Evolutionary conservation across 35 echinoderm and acorn worm species (phyloP), one percentile per base, ranked within the genome.

Genomic region (Heliocidaris tuberculata): DNA sequence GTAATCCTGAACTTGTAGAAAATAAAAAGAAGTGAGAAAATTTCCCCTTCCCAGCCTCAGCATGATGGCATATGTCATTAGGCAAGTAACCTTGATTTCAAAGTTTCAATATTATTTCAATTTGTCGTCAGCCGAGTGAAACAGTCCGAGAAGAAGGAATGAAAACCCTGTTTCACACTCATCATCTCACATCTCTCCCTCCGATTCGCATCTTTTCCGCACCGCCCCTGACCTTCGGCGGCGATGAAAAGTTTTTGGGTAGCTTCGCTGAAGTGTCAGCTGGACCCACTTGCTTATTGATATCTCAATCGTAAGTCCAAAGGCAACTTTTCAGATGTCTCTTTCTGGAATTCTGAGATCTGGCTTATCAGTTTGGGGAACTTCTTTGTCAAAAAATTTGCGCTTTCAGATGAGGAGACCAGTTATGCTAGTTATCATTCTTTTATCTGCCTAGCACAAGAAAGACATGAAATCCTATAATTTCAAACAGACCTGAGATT

Each of bases 211-310:
- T 89, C 87, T 89, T 32, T 47, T 32, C 87, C 87, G 87, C 31
- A 89, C 87, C 31, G 47, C 31, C 87, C 87, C 87, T 89, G 87
- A 89, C 87, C 87, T 89, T 89, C 47, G 12, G 16, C 12, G 31
- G 87, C 32, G 87, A 89, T 89, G 87, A 89, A 89, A 89, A 89
- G 87, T 89, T 32, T 48, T 32, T 24, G 87, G 87, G 31, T 47
- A 47, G 87, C 31, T 89, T 31, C 47, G 31, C 47, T 47, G 87
- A 48, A 32, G 19, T 89, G 65, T 78, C 65, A 78, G 65, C 65
- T 5, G 65, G 65, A 78, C 87, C 87, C 31, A 48, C 87, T 48
- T 48, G 87, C 87, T 89, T 32, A 32, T 47, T 89, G 87, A 89
- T n/a, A 32, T 48, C 87, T 89, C 47, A 89, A 89, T 89, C 31